Evolutionary conservation across 1,140 invertebrate genomes (phyloP).

Genomic region (roundworm (Caenorhabditis elegans)): DNA sequence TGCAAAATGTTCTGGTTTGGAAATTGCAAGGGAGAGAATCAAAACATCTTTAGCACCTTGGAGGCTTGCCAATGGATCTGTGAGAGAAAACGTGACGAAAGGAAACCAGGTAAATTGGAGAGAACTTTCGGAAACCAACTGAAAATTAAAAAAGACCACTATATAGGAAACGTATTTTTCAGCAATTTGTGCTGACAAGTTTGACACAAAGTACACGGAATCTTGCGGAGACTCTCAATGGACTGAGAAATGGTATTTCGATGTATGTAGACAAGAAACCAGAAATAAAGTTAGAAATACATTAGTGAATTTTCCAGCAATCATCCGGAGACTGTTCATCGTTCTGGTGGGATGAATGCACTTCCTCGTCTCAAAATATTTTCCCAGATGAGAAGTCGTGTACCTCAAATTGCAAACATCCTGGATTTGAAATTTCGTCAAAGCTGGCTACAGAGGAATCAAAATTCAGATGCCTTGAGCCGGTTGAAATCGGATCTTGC

Average conservation of each 20-base stretch:
- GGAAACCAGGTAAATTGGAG: conserved; percentile 53
- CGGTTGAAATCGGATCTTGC: conserved; percentile 48
- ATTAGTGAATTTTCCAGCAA: conserved; percentile 46
- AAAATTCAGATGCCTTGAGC: conserved; percentile 52
- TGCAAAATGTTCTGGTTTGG: conserved; percentile 62
- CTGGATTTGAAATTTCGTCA: conserved; percentile 34
- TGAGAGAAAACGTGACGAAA: conserved; percentile 52
- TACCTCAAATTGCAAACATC: conserved; percentile 52
- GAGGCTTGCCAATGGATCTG: conserved; percentile 61
- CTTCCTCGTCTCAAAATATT: conserved; percentile 58
- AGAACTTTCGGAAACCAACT: no score
- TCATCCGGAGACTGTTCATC: conserved; percentile 52
- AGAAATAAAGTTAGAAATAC: neutral
- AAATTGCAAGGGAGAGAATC: conserved; percentile 54
- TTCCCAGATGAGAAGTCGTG: conserved; percentile 54
- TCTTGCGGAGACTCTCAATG: conserved; percentile 53
- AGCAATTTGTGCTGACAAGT: conserved; percentile 55
- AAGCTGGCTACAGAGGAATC: conserved; percentile 2
- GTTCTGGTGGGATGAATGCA: conserved; percentile 64
- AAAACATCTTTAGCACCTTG: conserved; percentile 57
- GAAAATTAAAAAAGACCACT: no score
- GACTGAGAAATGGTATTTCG: conserved; percentile 54
- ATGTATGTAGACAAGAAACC: conserved; percentile 8
- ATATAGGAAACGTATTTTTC: no score
- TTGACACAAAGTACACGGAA: conserved; percentile 56